These are phyloP conservation scores for Pao palembangensis DNA, from an alignment of 2,113 vertebrate species.

Conservation along the genomic window DNA sequence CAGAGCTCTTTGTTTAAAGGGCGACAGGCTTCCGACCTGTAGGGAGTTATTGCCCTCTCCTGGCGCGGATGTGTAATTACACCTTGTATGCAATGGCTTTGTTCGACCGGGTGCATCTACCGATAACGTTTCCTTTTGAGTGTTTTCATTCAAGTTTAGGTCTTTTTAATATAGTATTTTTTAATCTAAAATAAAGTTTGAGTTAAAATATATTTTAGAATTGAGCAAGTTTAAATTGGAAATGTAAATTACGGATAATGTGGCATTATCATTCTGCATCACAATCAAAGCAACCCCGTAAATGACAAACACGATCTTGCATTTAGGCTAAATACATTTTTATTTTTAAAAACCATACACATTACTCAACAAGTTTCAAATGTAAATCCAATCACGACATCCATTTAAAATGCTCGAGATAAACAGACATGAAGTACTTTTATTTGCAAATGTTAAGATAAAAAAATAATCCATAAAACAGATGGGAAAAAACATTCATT, in stretches of 20 bases:
- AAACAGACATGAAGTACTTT: constrained; percentile 82
- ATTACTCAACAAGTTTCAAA: constrained; percentile 84
- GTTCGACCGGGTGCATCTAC: too few relatives aligned
- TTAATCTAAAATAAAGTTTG: too few relatives aligned
- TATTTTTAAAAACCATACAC: constrained; percentile 87
- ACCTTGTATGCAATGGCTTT: not conserved
- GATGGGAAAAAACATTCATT: constrained; percentile 80
- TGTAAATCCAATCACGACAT: constrained; percentile 84
- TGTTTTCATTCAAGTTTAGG: too few relatives aligned
- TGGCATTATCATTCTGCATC: not conserved
- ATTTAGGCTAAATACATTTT: constrained; percentile 81
- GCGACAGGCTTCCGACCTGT: not conserved
- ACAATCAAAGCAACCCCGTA: constrained; percentile 10
- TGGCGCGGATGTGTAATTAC: constrained; percentile 23
- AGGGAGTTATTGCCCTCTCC: constrained; percentile 11
- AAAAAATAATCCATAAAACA: constrained; percentile 80
- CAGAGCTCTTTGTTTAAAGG: constrained; percentile 19
- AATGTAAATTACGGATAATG: too few relatives aligned
- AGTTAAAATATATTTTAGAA: too few relatives aligned
- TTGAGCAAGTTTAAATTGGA: too few relatives aligned
- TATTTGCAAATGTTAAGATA: constrained; percentile 83
- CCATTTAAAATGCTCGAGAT: constrained; percentile 83
- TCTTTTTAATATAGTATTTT: too few relatives aligned
- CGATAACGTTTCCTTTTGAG: too few relatives aligned
- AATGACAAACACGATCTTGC: constrained; percentile 65